Base-by-base conservation (phyloP, 37 sponge, comb jelly and placozoan species). In the Eunapius fragilis region DNA sequence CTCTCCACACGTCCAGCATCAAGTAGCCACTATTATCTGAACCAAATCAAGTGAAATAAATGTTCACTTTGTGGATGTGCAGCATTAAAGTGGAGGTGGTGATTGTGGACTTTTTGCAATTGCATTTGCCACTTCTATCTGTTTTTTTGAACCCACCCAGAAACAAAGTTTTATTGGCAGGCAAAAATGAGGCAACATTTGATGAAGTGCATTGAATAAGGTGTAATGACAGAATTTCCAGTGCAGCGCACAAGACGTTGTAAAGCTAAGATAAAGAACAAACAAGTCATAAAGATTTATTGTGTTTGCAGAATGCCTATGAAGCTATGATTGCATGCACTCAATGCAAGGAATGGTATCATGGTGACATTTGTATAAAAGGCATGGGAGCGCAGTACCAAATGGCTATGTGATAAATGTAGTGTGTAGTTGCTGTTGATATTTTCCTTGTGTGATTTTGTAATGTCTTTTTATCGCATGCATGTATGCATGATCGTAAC, bases 331-430 rank as follows among this genome's bases (percentile, higher is more conserved):
- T 73, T 34, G 31, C 74, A 11, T 73, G 74, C 32, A 33, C 0
- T 33, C 31, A 73, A 73, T 73, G 74, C 74, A 73, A 73, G 74
- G 74, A 73, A 73, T 14, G 74, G 74, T 23, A 73, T 25, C 74
- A 73, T 73, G 74, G 17, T 14, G 74, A 73, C 22, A 73, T 25
- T 73, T 73, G 74, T 73, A 41, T 6, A 58, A 58, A 58, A 58
- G 14, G 58, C 58, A 58, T 19, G 22, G 22, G 58, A 58, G 22
- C 14, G 58, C 22, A 58, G 58, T 58, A 58, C 58, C 58, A 58
- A 58, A 58, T 58, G 22, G 58, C 14, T 41, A 41, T 58, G 22
- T 58, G 58, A 58, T 19, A 58, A 58, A 58, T 58, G 58, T 58
- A 58, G 14, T 58, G 14, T 58, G 58, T 58, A 17, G 58, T 58